A percentile compares a stretch with the other conserved stretches of the same genome.
These are phyloP conservation scores for Diplodus sargus DNA, from an alignment of 2,797 vertebrate species.

Conservation along the genomic window DNA sequence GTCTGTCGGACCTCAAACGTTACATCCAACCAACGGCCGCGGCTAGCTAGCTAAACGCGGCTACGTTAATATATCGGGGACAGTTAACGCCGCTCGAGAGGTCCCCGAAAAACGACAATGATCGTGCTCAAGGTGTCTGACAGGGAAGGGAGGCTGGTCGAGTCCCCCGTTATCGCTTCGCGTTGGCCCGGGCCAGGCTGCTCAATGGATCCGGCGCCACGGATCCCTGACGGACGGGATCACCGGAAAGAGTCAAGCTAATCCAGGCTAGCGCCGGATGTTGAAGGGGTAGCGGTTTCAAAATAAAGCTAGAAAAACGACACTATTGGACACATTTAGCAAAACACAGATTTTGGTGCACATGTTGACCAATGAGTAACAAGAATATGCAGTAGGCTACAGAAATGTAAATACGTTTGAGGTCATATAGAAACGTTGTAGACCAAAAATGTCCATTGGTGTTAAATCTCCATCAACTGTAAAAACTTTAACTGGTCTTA, in stretches of 20 bases:
- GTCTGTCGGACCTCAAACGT: constrained; percentile 25
- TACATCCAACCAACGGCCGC: constrained; percentile 3
- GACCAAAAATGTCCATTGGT: no score
- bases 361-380: no score
- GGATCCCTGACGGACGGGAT: constrained; percentile 45
- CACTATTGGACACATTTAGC: no score
- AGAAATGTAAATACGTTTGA: no score
- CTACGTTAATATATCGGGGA: background rate
- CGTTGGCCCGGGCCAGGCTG: constrained; percentile 63
- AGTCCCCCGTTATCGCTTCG: constrained; percentile 20
- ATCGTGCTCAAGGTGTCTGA: constrained; percentile 47
- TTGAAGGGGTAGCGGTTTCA: constrained; percentile 23
- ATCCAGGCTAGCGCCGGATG: constrained; percentile 9
- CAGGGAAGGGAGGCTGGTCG: constrained; percentile 21
- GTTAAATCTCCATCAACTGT: no score
- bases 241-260: background rate
- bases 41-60: background rate
- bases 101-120: background rate
- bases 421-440: no score
- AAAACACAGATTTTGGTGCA: no score
- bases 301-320: constrained; percentile 38
- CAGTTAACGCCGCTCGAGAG: accelerated
- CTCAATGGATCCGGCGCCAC: constrained; percentile 73
- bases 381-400: no score
- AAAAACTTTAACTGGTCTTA: no score